Base-by-base conservation (phyloP, 2,797 vertebrate species). In the Eulemur mongoz region DNA sequence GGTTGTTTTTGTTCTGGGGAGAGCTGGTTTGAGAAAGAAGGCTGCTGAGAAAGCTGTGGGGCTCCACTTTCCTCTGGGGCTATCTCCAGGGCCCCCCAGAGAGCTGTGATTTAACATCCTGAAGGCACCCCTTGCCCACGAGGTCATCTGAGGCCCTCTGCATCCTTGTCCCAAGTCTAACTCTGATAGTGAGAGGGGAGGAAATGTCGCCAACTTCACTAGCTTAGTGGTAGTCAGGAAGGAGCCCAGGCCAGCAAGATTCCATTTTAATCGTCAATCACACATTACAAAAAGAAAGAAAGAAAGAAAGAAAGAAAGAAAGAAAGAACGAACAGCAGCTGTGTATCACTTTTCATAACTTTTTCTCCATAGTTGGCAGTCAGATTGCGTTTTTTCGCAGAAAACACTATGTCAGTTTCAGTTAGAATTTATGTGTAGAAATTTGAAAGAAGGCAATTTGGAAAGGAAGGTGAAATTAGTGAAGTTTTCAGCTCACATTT, bases 1-100 rank as follows among this genome's bases (percentile, higher is more conserved):
- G 91, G 86, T 95, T 25, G 38, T 78, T 97, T 94, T 96, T 97
- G 95, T 97, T 93, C 91, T 96, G 38, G 63, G n/a, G 61, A 91
- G 57, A 81, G 83, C 73, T 67, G 67, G 72, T 91, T 65, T 27
- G 95, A 91, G 90, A 92, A 80, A 57, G 70, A 78, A 25, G 65
- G 27, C 93, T 91, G 88, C 90, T 9, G 79, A 90, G 92, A 92
- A 84, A 61, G 86, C 91, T 14, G 11, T 7, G 4, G 85, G 91
- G 20, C 35, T 89, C 50, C 17, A 0, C 17, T 89, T 52, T 63
- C 80, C 78, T 89, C 84, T 23, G 43, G 76, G 69, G 50, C 40
- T 27, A 17, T 87, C 76, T 59, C 84, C 27, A 45, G 63, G 57
- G 50, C 81, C 63, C 32, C 79, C 52, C 23, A 52, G 67, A n/a